phyloP scores from a whole-genome alignment of 2,113 vertebrate genomes.

The Brachirus orientalis region DNA sequence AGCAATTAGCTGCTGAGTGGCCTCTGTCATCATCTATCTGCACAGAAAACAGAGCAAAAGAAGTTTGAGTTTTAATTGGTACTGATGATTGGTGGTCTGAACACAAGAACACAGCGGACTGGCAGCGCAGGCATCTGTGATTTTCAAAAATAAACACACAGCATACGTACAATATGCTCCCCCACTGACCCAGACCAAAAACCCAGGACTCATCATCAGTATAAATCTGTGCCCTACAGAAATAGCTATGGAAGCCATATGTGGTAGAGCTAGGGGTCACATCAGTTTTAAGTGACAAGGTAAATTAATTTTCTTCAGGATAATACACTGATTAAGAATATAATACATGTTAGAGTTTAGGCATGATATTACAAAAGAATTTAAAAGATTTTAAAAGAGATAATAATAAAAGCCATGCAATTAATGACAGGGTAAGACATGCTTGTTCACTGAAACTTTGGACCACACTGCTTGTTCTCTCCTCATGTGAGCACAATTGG shows the following conservation, averaged over 20 bases:
- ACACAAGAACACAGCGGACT: constrained; percentile 59
- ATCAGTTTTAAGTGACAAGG: constrained; percentile 42
- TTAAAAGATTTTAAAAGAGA: not conserved
- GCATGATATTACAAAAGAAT: not conserved
- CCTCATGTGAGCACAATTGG: constrained; percentile 26
- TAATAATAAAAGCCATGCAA: too few relatives aligned
- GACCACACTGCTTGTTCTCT: constrained; percentile 10
- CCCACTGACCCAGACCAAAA: constrained; percentile 63
- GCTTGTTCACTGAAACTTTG: constrained; percentile 14
- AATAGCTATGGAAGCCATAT: constrained; percentile 66
- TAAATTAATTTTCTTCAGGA: constrained; percentile 36
- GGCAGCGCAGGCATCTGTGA: constrained; percentile 71
- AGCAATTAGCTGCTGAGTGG: constrained; percentile 70
- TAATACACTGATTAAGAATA: too few relatives aligned
- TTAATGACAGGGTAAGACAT: not conserved
- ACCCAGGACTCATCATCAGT: constrained; percentile 39
- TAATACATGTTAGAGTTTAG: too few relatives aligned
- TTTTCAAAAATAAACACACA: constrained; percentile 75
- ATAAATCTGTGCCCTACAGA: constrained; percentile 64
- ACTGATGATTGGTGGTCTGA: constrained; percentile 65
- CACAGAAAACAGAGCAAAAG: constrained; percentile 49
- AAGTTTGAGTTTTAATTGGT: constrained; percentile 75
- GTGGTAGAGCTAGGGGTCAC: constrained; percentile 44
- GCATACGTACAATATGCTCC: constrained; percentile 71
- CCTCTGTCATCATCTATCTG: constrained; percentile 64